phyloP scores from a whole-genome alignment of 2,888 invertebrate species.

The Agrypnus murinus region DNA sequence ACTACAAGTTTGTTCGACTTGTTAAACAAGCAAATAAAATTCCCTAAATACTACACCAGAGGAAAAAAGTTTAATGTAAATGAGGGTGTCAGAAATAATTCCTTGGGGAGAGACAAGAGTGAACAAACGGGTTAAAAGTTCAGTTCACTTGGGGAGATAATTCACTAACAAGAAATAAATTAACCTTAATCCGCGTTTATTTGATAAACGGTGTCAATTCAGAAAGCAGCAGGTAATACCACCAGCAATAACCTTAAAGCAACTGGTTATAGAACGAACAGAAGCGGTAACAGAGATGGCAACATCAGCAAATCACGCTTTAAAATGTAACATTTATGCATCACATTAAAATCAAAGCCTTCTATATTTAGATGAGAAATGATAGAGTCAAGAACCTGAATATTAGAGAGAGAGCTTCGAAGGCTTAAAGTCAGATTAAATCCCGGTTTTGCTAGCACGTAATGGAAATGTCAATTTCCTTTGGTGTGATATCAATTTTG shows the following conservation, averaged over 20 bases:
- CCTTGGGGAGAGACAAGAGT: not conserved
- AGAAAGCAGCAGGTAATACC: slow-evolving; percentile 8
- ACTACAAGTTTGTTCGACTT: too few relatives aligned
- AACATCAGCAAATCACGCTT: not conserved
- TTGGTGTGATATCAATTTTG: not conserved
- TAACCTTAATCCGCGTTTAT: slow-evolving; percentile 24
- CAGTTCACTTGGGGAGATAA: slow-evolving; percentile 20
- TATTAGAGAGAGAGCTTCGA: not conserved
- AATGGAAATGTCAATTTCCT: slow-evolving; percentile 17
- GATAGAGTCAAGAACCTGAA: slow-evolving; percentile 31
- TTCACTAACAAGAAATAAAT: slow-evolving; percentile 28
- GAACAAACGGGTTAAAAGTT: slow-evolving; percentile 27
- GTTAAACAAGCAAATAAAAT: too few relatives aligned
- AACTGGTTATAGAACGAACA: slow-evolving; percentile 18
- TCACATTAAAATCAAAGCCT: slow-evolving; percentile 33
- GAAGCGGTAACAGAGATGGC: not conserved
- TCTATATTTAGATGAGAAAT: slow-evolving; percentile 34
- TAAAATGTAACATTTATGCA: slow-evolving; percentile 30
- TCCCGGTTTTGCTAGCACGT: not conserved
- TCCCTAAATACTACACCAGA: too few relatives aligned
- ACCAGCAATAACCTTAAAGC: slow-evolving; percentile 22
- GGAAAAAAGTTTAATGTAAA: too few relatives aligned
- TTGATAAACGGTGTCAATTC: slow-evolving; percentile 17
- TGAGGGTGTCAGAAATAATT: slow-evolving; percentile 3
- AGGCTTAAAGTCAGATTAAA: slow-evolving; percentile 13